Percentiles rank a stretch among this genome's conserved stretches.
phyloP scores from a whole-genome alignment of 2,797 vertebrate species.

The Gymnoscopelus braueri region DNA sequence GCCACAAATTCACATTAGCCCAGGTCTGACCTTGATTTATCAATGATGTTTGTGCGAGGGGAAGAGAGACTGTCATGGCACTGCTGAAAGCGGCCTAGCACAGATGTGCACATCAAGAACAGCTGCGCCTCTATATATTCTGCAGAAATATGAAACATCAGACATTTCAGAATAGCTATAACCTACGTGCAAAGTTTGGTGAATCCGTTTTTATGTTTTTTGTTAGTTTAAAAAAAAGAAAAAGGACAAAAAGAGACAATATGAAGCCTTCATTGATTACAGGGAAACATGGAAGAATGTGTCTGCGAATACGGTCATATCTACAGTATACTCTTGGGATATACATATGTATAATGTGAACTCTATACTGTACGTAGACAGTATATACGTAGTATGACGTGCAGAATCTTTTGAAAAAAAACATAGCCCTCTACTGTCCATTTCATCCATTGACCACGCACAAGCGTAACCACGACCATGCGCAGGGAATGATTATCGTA shows the following conservation, averaged over 20 bases:
- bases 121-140: constrained; percentile 33
- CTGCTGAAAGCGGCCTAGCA: constrained; percentile 39
- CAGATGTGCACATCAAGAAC: constrained; percentile 55
- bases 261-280: background rate
- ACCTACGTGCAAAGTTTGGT: constrained; percentile 5
- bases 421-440: too few species aligned
- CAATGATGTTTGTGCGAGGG: constrained; percentile 34
- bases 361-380: too few species aligned
- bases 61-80: constrained; percentile 26
- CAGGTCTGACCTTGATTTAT: constrained; percentile 49
- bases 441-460: too few species aligned
- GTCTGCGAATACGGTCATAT: constrained; percentile 5
- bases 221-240: too few species aligned
- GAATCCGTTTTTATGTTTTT: too few species aligned
- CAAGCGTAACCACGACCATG: too few species aligned
- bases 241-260: background rate
- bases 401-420: too few species aligned
- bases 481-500: too few species aligned
- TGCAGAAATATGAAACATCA: constrained; percentile 30
- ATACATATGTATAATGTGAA: too few species aligned
- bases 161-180: constrained; percentile 17
- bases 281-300: constrained; percentile 16
- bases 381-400: background rate
- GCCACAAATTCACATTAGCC: constrained; percentile 37
- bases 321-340: background rate